Conservation (phyloP, 2,888 invertebrate species). For the Anaspis maculata region DNA sequence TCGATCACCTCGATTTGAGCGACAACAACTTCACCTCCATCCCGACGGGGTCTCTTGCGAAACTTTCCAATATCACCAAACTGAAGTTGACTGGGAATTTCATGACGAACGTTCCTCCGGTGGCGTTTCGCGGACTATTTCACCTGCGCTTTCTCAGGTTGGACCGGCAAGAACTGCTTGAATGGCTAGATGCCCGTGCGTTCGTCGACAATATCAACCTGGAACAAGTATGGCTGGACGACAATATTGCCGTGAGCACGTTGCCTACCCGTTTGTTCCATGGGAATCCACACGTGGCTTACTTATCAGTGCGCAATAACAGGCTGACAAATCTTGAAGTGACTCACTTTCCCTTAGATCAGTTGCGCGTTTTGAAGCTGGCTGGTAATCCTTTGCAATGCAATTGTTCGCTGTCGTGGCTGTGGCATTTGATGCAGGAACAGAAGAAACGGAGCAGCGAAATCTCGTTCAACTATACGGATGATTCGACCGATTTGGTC, state of each 20-base stretch:
- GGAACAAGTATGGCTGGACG: slow-evolving; percentile 68
- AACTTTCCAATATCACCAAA: slow-evolving; percentile 66
- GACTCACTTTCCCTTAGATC: slow-evolving; percentile 75
- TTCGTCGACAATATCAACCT: slow-evolving; percentile 80
- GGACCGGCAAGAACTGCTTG: slow-evolving; percentile 58
- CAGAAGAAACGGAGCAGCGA: slow-evolving; percentile 19
- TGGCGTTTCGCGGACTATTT: slow-evolving; percentile 77
- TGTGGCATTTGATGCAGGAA: slow-evolving; percentile 61
- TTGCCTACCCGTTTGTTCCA: slow-evolving; percentile 78
- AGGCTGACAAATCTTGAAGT: slow-evolving; percentile 67
- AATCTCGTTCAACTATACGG: not conserved
- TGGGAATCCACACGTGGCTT: slow-evolving; percentile 69
- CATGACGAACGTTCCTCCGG: slow-evolving; percentile 61
- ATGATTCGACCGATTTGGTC: slow-evolving; percentile 27
- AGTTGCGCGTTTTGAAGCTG: slow-evolving; percentile 62
- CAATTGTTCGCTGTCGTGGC: slow-evolving; percentile 81
- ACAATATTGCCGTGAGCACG: slow-evolving; percentile 62
- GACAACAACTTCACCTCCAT: slow-evolving; percentile 74
- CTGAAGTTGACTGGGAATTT: slow-evolving; percentile 74
- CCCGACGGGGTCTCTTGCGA: slow-evolving; percentile 67
- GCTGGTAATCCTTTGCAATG: slow-evolving; percentile 79
- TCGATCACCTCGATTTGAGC: slow-evolving; percentile 67
- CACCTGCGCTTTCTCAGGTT: slow-evolving; percentile 68
- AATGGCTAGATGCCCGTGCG: slow-evolving; percentile 65
- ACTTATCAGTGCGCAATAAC: slow-evolving; percentile 70